Conservation (phyloP, 2,888 invertebrate genomes). For the Polydrusus pterygomalis region DNA sequence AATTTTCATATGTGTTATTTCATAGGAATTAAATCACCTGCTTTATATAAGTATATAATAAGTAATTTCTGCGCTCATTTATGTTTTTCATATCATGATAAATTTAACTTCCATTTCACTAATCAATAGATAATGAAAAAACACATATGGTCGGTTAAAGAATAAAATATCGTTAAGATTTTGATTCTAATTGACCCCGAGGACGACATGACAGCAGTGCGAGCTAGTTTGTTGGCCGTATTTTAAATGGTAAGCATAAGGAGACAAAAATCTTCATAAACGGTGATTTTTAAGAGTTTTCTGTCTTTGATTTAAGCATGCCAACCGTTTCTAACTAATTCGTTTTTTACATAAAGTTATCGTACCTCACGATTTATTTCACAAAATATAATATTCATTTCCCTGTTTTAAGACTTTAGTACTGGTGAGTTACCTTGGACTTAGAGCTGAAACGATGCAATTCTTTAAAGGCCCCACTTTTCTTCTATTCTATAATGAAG, state of each 20-base stretch:
- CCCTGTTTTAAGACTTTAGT: too few species aligned
- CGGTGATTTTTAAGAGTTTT: not conserved
- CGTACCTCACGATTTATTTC: not conserved
- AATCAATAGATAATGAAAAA: conserved; percentile 23
- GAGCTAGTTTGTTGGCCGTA: conserved; percentile 40
- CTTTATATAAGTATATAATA: not conserved
- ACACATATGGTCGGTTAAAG: conserved; percentile 32
- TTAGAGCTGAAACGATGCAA: too few species aligned
- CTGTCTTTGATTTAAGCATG: conserved; percentile 22
- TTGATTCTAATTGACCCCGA: conserved; percentile 34
- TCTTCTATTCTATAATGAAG: too few species aligned
- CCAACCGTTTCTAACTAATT: conserved; percentile 8
- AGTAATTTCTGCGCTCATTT: not conserved
- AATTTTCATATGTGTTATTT: conserved; percentile 30
- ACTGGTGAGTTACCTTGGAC: too few species aligned
- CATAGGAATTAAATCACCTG: not conserved
- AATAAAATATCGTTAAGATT: not conserved
- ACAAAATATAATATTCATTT: too few species aligned
- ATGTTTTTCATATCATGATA: conserved; percentile 4
- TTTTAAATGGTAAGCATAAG: conserved; percentile 55
- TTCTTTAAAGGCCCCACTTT: too few species aligned
- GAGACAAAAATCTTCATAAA: not conserved
- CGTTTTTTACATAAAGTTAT: not conserved
- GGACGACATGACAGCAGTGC: conserved; percentile 34
- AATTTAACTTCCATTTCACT: conserved; percentile 5